Conservation (phyloP, 2,797 vertebrate genomes). For the Clarias pachynema region DNA sequence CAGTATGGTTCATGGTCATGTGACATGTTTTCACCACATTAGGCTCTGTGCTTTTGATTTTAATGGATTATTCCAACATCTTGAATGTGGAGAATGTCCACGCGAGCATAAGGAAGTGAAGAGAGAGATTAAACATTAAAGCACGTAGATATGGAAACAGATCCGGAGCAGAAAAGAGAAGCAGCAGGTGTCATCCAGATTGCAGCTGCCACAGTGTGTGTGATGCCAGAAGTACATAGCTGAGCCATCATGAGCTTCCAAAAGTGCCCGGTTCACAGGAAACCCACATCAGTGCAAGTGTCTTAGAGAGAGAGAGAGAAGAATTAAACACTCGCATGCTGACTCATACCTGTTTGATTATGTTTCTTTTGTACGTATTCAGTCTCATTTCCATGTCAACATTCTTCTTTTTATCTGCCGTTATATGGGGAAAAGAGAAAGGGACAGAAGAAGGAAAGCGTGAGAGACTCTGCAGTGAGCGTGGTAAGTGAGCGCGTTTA, state of each 20-base stretch:
- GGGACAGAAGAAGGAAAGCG: neutral
- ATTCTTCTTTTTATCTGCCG: neutral
- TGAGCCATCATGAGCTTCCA: conserved; percentile 20
- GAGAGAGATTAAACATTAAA: neutral
- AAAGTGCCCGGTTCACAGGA: conserved; percentile 11
- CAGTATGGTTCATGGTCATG: neutral
- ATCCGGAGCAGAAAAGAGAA: neutral
- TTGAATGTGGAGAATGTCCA: neutral
- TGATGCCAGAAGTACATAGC: conserved; percentile 2
- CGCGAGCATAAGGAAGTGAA: neutral
- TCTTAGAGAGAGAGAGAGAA: neutral
- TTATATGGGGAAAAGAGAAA: neutral
- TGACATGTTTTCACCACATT: neutral
- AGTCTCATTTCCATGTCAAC: neutral
- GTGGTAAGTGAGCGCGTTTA: neutral
- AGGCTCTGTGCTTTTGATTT: neutral
- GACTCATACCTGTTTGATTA: neutral
- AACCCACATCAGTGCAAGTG: neutral
- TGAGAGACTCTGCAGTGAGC: neutral
- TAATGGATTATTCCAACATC: neutral
- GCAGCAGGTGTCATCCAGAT: conserved; percentile 23
- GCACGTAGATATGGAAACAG: neutral
- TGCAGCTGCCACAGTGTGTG: conserved; percentile 1
- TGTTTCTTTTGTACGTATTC: neutral
- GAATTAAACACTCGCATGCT: neutral